Evolutionary conservation across 1,140 invertebrate genomes (phyloP).

Genomic region (Hyles euphorbiae): DNA sequence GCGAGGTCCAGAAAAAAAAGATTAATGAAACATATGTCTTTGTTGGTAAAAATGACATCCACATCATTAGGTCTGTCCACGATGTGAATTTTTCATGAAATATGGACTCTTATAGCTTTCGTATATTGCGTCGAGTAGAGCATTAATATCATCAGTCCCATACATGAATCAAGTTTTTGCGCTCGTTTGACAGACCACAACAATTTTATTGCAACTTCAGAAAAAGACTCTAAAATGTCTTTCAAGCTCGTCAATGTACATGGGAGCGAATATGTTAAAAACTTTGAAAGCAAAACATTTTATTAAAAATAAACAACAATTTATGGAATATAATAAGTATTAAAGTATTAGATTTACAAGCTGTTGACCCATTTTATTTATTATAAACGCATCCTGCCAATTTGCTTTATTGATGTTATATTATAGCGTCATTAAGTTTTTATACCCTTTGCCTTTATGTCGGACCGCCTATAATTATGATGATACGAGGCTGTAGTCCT

Average conservation of each 20-base stretch:
- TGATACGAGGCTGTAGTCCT: constrained; percentile 51
- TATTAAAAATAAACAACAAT: not conserved
- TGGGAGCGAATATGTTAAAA: constrained; percentile 47
- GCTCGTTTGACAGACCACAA: constrained; percentile 30
- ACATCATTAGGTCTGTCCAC: constrained; percentile 61
- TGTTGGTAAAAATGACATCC: constrained; percentile 60
- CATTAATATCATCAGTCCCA: constrained; percentile 50
- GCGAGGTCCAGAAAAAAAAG: not conserved
- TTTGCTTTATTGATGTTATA: constrained; percentile 69
- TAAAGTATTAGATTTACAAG: constrained; percentile 2
- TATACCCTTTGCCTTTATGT: constrained; percentile 49
- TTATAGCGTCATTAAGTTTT: constrained; percentile 68
- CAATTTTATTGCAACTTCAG: constrained; percentile 49
- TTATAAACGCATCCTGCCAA: constrained; percentile 62
- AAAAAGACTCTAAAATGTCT: constrained; percentile 49
- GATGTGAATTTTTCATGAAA: constrained; percentile 73
- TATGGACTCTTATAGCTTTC: constrained; percentile 50
- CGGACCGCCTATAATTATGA: constrained; percentile 60
- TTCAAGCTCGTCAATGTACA: constrained; percentile 36
- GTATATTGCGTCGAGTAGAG: constrained; percentile 44
- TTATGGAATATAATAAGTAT: not conserved
- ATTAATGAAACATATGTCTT: constrained; percentile 67
- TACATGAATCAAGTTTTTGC: constrained; percentile 49
- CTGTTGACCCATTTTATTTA: constrained; percentile 55
- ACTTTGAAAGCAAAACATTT: constrained; percentile 17